Evolutionary conservation across 2,797 vertebrate genomes (phyloP).

Genomic region (Platalea minor): DNA sequence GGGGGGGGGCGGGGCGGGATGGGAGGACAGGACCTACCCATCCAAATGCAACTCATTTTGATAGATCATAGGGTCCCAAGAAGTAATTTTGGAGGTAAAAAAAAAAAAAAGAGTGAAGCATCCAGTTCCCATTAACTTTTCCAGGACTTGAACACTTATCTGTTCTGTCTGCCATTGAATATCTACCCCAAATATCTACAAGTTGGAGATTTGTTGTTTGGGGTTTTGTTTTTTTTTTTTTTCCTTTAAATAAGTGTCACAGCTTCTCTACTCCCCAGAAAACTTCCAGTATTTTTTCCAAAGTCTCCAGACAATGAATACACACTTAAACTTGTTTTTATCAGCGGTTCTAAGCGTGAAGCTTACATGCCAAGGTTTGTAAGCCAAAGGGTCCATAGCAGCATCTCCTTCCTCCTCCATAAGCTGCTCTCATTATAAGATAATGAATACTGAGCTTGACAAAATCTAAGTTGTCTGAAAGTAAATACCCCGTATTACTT

Average conservation of each 20-base stretch:
- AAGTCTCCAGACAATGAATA: background rate
- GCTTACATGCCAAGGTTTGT: background rate
- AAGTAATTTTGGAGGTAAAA: background rate
- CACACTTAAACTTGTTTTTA: background rate
- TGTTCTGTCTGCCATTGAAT: background rate
- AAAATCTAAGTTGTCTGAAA: background rate
- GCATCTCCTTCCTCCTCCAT: background rate
- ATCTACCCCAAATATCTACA: background rate
- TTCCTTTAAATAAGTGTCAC: background rate
- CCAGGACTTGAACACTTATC: background rate
- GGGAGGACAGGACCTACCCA: background rate
- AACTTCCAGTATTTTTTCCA: background rate
- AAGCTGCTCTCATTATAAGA: background rate
- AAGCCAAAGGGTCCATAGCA: background rate
- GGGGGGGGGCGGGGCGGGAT: fast-evolving
- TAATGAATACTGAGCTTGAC: background rate
- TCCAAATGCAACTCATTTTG: background rate
- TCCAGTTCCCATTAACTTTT: background rate
- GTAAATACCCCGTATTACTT: background rate
- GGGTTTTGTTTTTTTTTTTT: background rate
- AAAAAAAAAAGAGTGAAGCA: background rate
- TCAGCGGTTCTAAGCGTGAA: background rate
- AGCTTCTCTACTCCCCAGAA: background rate
- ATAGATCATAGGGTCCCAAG: background rate
- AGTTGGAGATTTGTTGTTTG: background rate